Evolutionary conservation across 2,888 invertebrate genomes (phyloP), one percentile per base, ranked within the genome.

Genomic region (Seira sanloemensis): DNA sequence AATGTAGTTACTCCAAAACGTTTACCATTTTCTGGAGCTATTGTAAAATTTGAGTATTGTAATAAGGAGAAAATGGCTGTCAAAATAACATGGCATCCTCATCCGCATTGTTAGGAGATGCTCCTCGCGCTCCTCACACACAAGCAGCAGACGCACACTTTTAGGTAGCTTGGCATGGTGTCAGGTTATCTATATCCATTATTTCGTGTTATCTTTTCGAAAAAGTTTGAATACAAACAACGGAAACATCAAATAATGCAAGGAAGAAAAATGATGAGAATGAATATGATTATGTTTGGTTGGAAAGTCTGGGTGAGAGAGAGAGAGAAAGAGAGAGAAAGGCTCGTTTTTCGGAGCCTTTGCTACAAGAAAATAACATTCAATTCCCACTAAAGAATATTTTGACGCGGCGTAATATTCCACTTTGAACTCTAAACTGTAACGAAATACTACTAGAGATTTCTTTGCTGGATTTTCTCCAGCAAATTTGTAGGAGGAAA

Each of bases 151-250:
- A 19, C 24, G n/a, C 19, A 18, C 27, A 67, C 27, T 19, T 19
- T 37, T 37, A 37, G 37, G 37, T 37, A 37, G 37, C 7, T 37
- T 37, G 37, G 37, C 37, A 37, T 50, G 25, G 73, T 73, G 58
- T 58, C 54, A 62, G 75, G 66, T 75, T 65, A 75, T 65, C 66
- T 75, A 75, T 37, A 75, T 37, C 37, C 37, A 37, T 37, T 37
- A 37, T 37, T 37, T 37, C 37, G 37, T 75, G 75, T 65, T 75
- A 75, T 75, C 75, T 75, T 75, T 75, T 37, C 37, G 5, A 19
- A n/a, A 65, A 75, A 75, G 75, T 75, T 75, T 75, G 66, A 75
- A 75, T 75, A 62, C 75, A 75, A 75, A 75, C 75, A 75, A 75
- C 75, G 75, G 75, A 75, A 75, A 75, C 75, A 75, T 75, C 75